These are phyloP conservation scores for Rissa tridactyla DNA, from an alignment of 2,113 vertebrate genomes.

Conservation along the genomic window DNA sequence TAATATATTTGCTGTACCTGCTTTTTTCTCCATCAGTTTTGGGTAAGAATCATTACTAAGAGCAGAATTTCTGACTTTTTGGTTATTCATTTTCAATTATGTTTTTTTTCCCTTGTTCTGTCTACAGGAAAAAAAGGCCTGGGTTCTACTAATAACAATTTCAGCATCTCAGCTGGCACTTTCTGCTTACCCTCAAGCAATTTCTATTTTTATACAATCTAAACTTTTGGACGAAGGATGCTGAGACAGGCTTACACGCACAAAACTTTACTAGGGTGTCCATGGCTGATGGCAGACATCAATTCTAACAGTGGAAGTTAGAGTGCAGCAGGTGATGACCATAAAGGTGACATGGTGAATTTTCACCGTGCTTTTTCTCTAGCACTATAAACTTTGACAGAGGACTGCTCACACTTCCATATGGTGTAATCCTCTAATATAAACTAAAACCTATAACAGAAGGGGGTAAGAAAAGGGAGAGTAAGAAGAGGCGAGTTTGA, in stretches of 20 bases:
- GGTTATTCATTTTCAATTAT: not conserved
- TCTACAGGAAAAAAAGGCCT: not conserved
- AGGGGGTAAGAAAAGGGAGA: not conserved
- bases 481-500: not conserved
- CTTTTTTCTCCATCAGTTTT: not conserved
- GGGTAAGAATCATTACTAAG: not conserved
- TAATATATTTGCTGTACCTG: not conserved
- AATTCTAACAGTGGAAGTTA: not conserved
- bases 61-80: not conserved
- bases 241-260: conserved; percentile 26
- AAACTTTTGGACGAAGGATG: not conserved
- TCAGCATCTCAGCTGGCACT: not conserved
- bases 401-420: not conserved
- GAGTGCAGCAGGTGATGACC: not conserved
- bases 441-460: not conserved
- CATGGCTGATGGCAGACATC: not conserved
- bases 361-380: not conserved
- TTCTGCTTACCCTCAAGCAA: conserved; percentile 3
- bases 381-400: not conserved
- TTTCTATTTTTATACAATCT: not conserved
- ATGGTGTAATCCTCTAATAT: not conserved
- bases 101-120: not conserved
- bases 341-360: not conserved
- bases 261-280: not conserved
- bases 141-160: not conserved